Percentiles rank a stretch among this genome's conserved stretches.
Evolutionary conservation across 2,888 invertebrate species (phyloP).

Genomic region (Drosophila melanosoma): DNA sequence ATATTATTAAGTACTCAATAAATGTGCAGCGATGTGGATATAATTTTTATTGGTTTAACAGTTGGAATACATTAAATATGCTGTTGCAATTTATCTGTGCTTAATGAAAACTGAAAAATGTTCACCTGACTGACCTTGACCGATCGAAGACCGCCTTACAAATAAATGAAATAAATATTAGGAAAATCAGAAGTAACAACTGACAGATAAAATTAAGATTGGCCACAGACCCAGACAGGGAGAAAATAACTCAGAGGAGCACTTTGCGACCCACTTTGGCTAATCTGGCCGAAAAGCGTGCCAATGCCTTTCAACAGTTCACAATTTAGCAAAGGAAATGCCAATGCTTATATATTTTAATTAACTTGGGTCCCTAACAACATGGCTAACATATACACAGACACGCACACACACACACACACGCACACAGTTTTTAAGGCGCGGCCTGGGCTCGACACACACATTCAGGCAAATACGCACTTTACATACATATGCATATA

Average conservation of each 20-base stretch:
- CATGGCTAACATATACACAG: constrained; percentile 8
- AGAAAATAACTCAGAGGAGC: constrained; percentile 23
- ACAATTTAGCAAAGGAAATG: constrained; percentile 52
- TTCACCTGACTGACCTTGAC: constrained; percentile 27
- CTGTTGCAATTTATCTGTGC: constrained; percentile 3
- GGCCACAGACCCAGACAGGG: constrained; percentile 6
- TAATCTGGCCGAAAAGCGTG: constrained; percentile 64
- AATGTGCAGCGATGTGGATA: not conserved
- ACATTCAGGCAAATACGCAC: constrained; percentile 15
- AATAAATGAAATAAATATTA: not conserved
- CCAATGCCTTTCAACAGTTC: constrained; percentile 67
- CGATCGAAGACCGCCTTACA: constrained; percentile 6
- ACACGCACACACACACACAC: constrained; percentile 17
- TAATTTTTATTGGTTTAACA: not conserved
- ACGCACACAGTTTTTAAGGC: constrained; percentile 54
- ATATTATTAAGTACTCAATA: constrained; percentile 7
- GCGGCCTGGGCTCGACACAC: constrained; percentile 57
- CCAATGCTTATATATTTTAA: constrained; percentile 69
- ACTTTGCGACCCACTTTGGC: constrained; percentile 50
- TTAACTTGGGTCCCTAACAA: constrained; percentile 47
- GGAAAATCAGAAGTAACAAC: constrained; percentile 67
- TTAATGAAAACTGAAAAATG: constrained; percentile 6
- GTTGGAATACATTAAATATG: constrained; percentile 20
- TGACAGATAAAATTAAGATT: constrained; percentile 71
- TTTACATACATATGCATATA: constrained; percentile 16